Base-by-base conservation (phyloP, 1,140 invertebrate species). In the Cydia strobilella region DNA sequence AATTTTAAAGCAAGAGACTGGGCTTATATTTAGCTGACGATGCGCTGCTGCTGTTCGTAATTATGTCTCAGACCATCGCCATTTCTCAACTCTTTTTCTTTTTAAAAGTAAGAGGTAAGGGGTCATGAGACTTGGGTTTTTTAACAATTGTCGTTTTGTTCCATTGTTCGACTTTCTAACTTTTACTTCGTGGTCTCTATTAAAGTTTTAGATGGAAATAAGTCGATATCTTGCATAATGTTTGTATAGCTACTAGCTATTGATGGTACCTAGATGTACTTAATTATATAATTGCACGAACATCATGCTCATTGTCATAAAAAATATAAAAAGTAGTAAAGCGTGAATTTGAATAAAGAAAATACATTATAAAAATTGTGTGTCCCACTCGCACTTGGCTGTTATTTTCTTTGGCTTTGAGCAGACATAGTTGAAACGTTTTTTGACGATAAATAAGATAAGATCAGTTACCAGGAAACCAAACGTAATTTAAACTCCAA, bases 21-120 rank as follows among this genome's bases (percentile, higher is more conserved):
- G 81, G 79, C 81, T 87, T 85, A 86, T 88, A 85, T 86, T 86
- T 87, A 87, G 86, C 88, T 89, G 87, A 85, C 85, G 87, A 85
- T 86, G 79, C 78, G 80, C 84, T 80, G 86, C 84, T 80, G 86
- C 84, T 79, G 81, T 48, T 48, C 79, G 77, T 88, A 88, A 89
- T 89, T 89, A 89, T 86, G 82, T 83, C 84, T 79, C 79, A 78
- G 80, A 80, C 78, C 77, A 76, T 80, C 76, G 79, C 76, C 76
- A 80, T 79, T 77, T 74, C 80, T 81, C 74, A 77, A 80, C 76
- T 71, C 76, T 76, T 84, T 84, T 87, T 79, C 75, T 77, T 82
- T 78, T 77, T 63, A 79, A 75, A 80, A 80, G 75, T 81, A 82
- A 80, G 76, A 87, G 87, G 80, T 83, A 83, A 84, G 80, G 80